Base-by-base conservation (phyloP, 2,113 vertebrate genomes). In the Oryzias melastigma region DNA sequence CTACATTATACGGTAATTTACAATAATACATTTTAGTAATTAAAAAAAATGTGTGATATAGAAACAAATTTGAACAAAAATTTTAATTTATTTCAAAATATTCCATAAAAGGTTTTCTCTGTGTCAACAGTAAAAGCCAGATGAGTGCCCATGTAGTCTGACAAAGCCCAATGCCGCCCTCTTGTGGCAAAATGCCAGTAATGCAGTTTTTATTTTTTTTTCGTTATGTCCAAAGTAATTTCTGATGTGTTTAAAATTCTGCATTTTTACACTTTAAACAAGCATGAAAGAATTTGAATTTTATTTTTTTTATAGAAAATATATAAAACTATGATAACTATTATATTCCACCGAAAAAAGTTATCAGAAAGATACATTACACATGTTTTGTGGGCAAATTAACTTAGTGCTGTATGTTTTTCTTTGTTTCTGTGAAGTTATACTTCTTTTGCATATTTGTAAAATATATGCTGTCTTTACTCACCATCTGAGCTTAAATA, bases 81-180 rank as follows among this genome's bases (percentile, higher is more conserved):
- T 35, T 2, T 2, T 8, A 35, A 35, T 35, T 35, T 35, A 1
- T 8, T 8, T 1, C 7, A 35, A 35, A 35, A 35, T 35, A 35
- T 35, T 35, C 7, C 10, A 7, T 0, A 15, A 40, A 10, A n/a
- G n/a, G n/a, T n/a, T 55, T 1, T 16, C 17, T 46, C 51, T 5
- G 17, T 22, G 35, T 57, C 29, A 24, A 48, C 18, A 61, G 5
- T 22, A 51, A 25, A 60, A 51, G 2, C 19, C 8, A 24, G 42
- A 14, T 16, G n/a, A 53, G 1, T 22, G 6, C 8, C 58, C 62
- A 17, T 8, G 5, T 47, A 19, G 48, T 80, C 41, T 68, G 43
- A 14, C 4, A 51, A 77, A 87, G 83, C 24, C 16, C 85, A 77
- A 81, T 86, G 76, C 60, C 42, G 68, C 82, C 4, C 85, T 90